Evolutionary conservation across 2,797 vertebrate genomes (phyloP), one percentile per base, ranked within the genome.

Genomic region (Cyprinella venusta): DNA sequence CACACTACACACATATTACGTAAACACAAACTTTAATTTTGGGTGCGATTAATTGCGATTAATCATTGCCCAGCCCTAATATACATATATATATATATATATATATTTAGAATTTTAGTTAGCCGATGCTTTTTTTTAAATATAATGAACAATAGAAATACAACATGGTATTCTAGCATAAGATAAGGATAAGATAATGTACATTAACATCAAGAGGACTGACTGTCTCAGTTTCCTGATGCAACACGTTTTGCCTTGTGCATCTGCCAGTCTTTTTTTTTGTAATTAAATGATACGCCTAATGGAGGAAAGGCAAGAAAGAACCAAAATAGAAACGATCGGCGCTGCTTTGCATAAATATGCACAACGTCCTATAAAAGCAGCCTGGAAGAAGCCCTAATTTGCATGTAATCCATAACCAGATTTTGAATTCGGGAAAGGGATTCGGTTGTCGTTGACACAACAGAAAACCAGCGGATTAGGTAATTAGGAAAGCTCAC

Each of bases 361-460:
- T 88, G 87, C 82, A 88, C 84, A 84, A 82, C 71, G 69, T 76
- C 82, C 79, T 88, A 56, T 82, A 82, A 88, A 88, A 78, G 79
- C 83, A 79, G 81, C 48, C 74, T 59, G 65, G 38, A 78, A n/a
- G 26, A 77, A 70, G 16, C 56, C 70, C 75, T 82, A 80, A 86
- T 88, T 84, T 84, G 63, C 82, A 86, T 88, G 80, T 76, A 75
- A 65, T 74, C 59, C 74, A 70, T 21, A 74, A 65, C 74, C 84
- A 74, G 70, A 78, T 77, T 63, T 45, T n/a, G 40, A 50, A 61
- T 65, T 76, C 4, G 12, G 75, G 30, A 76, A 69, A 38, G 26
- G 72, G 81, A 87, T 85, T 82, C 68, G 69, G 45, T 30, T 71
- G 71, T 76, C 45, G 48, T 54, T 70, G 75, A 81, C 69, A 84